Evolutionary conservation across 2,113 vertebrate species (phyloP).

Genomic region (Scytalopus superciliaris): DNA sequence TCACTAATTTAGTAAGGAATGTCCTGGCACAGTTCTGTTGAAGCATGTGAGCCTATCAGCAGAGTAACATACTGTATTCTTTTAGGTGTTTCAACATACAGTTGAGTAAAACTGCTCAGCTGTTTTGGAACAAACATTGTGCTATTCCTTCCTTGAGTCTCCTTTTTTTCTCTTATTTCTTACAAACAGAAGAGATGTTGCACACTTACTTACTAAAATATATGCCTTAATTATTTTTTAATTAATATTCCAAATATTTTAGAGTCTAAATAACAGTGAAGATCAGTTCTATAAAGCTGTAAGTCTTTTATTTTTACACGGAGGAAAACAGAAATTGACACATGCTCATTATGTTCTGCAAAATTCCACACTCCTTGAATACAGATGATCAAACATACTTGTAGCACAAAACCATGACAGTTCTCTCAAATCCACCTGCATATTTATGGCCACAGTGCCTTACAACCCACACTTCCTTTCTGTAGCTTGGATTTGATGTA

Average conservation of each 20-base stretch:
- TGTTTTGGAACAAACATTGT: neutral
- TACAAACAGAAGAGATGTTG: neutral
- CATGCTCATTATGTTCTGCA: neutral
- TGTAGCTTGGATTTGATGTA: neutral
- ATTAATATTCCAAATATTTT: neutral
- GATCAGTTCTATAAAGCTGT: neutral
- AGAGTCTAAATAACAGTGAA: neutral
- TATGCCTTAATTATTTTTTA: neutral
- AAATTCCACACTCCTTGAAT: neutral
- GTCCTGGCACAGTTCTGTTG: constrained; percentile 32
- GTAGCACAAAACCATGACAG: rapidly evolving
- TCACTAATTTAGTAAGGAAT: constrained; percentile 69
- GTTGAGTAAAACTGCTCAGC: neutral
- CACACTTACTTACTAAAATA: neutral
- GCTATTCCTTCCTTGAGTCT: neutral
- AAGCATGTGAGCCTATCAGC: constrained; percentile 59
- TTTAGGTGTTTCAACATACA: constrained; percentile 1
- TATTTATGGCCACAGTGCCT: neutral
- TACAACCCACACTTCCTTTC: neutral
- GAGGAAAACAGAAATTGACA: neutral
- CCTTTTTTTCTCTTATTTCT: neutral
- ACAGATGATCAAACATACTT: neutral
- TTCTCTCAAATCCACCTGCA: neutral
- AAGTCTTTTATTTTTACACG: neutral
- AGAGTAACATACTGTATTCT: constrained; percentile 63